phyloP scores from a whole-genome alignment of 2,888 invertebrate species.

The Leucophenga montana region DNA sequence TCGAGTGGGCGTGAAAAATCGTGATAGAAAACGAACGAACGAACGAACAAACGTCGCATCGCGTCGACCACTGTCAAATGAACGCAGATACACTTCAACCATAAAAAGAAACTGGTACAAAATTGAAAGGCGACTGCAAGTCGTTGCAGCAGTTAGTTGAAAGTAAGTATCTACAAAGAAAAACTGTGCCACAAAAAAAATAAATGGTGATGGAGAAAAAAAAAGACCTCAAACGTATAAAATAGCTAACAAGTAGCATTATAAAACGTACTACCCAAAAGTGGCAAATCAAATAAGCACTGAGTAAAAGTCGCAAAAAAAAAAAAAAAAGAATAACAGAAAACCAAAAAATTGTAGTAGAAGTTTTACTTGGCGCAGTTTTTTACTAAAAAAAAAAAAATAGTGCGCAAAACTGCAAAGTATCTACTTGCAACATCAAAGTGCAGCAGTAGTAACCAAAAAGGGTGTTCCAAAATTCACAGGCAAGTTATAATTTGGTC shows the following conservation, averaged over 20 bases:
- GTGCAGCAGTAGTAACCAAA: conserved; percentile 30
- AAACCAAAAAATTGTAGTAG: not conserved
- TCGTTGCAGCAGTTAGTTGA: too few species aligned
- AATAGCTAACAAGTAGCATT: conserved; percentile 4
- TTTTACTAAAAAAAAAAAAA: not conserved
- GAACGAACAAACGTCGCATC: too few species aligned
- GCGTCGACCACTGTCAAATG: too few species aligned
- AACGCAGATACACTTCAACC: too few species aligned
- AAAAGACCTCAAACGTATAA: too few species aligned
- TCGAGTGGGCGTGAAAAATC: too few species aligned
- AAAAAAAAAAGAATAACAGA: not conserved
- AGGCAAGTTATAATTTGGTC: too few species aligned
- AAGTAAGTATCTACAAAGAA: too few species aligned
- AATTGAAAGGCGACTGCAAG: too few species aligned
- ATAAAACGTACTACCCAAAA: not conserved
- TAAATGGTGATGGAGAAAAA: not conserved
- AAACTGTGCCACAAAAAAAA: not conserved
- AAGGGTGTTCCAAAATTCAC: too few species aligned
- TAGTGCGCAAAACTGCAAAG: not conserved
- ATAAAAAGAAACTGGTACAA: too few species aligned
- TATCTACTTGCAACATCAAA: conserved; percentile 13
- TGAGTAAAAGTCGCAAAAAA: not conserved
- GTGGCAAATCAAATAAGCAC: conserved; percentile 14
- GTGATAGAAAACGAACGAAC: too few species aligned
- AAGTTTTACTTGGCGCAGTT: not conserved